Evolutionary conservation across 2,113 vertebrate genomes (phyloP), one percentile per base, ranked within the genome.

Genomic region (Mobula hypostoma): DNA sequence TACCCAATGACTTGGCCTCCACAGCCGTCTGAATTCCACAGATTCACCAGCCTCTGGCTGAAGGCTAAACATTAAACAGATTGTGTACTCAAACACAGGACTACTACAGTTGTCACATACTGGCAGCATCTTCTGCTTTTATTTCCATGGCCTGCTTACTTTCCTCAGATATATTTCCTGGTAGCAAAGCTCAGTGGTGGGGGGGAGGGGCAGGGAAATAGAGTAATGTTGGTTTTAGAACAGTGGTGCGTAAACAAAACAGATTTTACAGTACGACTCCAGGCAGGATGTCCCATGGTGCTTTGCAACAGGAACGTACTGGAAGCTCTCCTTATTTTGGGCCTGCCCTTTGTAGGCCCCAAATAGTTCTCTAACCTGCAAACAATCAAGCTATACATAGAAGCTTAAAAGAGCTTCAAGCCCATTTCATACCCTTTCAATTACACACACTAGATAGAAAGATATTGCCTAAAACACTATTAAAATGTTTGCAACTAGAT

Each of bases 261-360:
- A 79, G 56, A 29, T 58, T 85, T 58, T 58, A 58, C 9, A 85
- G 82, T 27, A 58, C 24, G 27, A 66, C 85, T 27, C 58, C 11
- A 15, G 32, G 85, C 29, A 88, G 58, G 27, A 88, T 88, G 58
- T 29, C 85, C 27, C 85, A 61, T 83, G 48, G 29, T 85, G 19
- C 82, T 58, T 85, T 58, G 82, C 82, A 88, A 63, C 27, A 63
- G 58, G 85, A 88, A 88, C 63, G 85, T 29, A 88, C 58, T 88
- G 56, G 58, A 12, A 63, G 29, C 29, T 29, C 11, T 88, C 85
- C 85, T 58, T 88, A 9, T 88, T 85, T 48, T 15, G 12, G 63
- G 24, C 61, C 56, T 87, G 58, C 58, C 85, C 29, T 15, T 63
- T 8, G 27, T 87, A 29, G 56, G 56, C 56, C 24, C 61, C 56